Evolutionary conservation across 2,888 invertebrate species (phyloP).

Genomic region (Idaea biselata): DNA sequence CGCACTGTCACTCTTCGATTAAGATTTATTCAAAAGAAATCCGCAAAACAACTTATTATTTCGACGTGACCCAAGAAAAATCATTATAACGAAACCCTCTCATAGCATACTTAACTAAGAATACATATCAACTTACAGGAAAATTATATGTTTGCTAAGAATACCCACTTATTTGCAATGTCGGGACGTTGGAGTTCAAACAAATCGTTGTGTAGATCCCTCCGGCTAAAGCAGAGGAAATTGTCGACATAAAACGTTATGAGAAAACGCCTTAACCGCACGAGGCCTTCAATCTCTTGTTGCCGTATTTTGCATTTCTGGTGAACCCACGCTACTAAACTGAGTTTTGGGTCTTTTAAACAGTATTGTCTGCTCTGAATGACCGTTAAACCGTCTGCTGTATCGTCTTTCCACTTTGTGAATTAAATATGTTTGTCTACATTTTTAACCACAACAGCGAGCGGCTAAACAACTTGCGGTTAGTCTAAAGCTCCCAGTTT

Average conservation of each 20-base stretch:
- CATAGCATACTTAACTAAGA: background rate
- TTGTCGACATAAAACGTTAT: constrained; percentile 67
- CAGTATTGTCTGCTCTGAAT: constrained; percentile 41
- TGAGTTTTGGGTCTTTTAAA: constrained; percentile 35
- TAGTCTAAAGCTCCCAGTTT: background rate
- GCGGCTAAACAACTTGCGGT: background rate
- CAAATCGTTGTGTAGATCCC: constrained; percentile 56
- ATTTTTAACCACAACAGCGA: background rate
- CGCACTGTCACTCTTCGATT: background rate
- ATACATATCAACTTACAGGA: background rate
- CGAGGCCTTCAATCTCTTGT: constrained; percentile 51
- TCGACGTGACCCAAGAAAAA: background rate
- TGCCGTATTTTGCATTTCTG: constrained; percentile 55
- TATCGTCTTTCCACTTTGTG: background rate
- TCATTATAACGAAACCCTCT: too few relatives aligned
- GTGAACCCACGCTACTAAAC: constrained; percentile 37
- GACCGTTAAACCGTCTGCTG: constrained; percentile 32
- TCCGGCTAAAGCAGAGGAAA: constrained; percentile 58
- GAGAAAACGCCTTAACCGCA: constrained; percentile 59
- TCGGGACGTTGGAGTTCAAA: constrained; percentile 49
- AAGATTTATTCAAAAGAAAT: background rate
- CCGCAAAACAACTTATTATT: background rate
- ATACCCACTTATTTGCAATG: constrained; percentile 46
- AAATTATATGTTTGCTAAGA: constrained; percentile 29
- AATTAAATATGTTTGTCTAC: background rate